These are phyloP conservation scores for Drosophila anomalata DNA, from an alignment of 2,888 invertebrate genomes.

Conservation along the genomic window DNA sequence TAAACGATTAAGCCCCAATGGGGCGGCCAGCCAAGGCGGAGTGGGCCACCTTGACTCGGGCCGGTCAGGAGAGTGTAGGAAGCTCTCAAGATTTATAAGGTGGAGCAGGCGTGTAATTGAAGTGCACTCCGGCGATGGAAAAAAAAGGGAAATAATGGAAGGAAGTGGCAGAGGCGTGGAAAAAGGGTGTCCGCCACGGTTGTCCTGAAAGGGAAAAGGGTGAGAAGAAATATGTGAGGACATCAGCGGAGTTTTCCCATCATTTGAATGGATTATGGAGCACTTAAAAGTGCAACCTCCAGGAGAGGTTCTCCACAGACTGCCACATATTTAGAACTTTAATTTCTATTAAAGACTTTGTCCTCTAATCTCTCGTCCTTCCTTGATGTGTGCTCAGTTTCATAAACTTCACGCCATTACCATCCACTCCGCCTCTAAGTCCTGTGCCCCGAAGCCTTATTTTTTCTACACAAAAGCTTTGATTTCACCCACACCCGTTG, in stretches of 20 bases:
- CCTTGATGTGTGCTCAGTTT: constrained; percentile 5
- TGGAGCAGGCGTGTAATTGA: constrained; percentile 55
- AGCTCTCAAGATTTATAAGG: constrained; percentile 50
- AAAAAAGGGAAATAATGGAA: not conserved
- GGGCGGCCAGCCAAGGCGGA: not conserved
- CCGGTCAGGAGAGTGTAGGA: constrained; percentile 18
- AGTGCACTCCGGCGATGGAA: constrained; percentile 33
- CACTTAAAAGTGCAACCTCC: constrained; percentile 5
- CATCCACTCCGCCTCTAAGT: not conserved
- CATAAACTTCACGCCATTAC: constrained; percentile 6
- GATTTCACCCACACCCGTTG: constrained; percentile 35
- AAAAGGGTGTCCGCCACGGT: not conserved
- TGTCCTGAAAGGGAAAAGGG: not conserved
- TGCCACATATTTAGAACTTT: not conserved
- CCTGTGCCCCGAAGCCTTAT: constrained; percentile 3
- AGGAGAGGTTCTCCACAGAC: not conserved
- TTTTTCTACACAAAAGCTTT: constrained; percentile 36
- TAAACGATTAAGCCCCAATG: constrained; percentile 71
- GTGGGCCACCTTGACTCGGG: constrained; percentile 9
- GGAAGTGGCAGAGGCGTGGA: not conserved
- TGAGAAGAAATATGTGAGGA: constrained; percentile 28
- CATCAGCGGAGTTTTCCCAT: constrained; percentile 32
- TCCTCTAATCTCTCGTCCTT: not conserved
- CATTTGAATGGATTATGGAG: constrained; percentile 22
- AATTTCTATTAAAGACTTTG: constrained; percentile 1